A percentile compares a stretch with the other conserved stretches of the same genome.
These are phyloP conservation scores for Copidosoma floridanum DNA, from an alignment of 1,140 invertebrate genomes.

Conservation along the genomic window DNA sequence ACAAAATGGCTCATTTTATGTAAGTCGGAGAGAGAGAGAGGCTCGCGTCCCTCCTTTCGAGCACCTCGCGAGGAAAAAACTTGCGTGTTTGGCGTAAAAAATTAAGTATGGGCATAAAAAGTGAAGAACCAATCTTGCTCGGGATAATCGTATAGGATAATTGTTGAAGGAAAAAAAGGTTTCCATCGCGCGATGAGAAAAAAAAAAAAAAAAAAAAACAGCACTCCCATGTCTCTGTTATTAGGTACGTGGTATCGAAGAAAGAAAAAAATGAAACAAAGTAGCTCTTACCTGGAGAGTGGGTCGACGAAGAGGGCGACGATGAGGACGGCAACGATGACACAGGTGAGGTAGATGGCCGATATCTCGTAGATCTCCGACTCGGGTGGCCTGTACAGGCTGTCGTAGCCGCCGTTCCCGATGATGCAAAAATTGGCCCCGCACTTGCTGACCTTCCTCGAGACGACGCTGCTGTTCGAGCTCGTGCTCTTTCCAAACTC, in stretches of 20 bases:
- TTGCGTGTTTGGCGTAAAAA: no score
- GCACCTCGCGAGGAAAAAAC: no score
- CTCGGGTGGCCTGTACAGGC: conserved; percentile 74
- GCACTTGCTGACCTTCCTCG: conserved; percentile 65
- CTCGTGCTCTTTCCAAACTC: conserved; percentile 58
- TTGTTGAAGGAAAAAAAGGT: no score
- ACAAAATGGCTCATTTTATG: no score
- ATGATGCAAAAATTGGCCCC: conserved; percentile 82
- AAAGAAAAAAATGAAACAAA: no score
- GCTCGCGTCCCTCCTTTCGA: no score
- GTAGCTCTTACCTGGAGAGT: conserved; percentile 75
- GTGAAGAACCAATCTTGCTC: no score
- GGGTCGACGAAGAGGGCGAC: conserved; percentile 87
- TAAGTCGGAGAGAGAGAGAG: no score
- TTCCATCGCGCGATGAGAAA: no score
- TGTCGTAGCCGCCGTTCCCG: conserved; percentile 64
- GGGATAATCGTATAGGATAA: no score
- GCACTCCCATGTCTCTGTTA: background rate
- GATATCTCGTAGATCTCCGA: conserved; percentile 84
- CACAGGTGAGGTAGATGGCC: conserved; percentile 84
- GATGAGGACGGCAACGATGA: conserved; percentile 79
- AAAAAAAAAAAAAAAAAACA: background rate
- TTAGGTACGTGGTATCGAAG: no score
- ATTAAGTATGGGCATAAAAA: no score
- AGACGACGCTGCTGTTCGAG: conserved; percentile 52